Evolutionary conservation across 2,113 vertebrate genomes (phyloP).

Genomic region (Thymallus thymallus): DNA sequence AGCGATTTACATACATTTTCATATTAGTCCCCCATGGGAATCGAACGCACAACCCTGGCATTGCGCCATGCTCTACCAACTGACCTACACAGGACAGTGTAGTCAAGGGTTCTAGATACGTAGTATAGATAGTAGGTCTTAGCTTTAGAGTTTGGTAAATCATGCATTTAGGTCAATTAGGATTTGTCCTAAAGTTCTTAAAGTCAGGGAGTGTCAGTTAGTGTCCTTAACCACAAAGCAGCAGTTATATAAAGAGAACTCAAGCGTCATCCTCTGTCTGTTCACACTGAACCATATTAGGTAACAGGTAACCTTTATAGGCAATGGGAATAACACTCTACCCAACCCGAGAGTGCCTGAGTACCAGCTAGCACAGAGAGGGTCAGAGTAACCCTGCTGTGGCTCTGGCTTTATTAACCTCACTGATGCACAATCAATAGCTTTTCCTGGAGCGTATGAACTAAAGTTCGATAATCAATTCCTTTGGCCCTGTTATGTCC

Average conservation of each 20-base stretch:
- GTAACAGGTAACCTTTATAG: not conserved
- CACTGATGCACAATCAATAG: slow-evolving; percentile 26
- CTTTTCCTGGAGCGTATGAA: slow-evolving; percentile 7
- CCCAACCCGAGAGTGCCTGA: not conserved
- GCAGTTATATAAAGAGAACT: not conserved
- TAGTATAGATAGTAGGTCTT: too few species aligned
- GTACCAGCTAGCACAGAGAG: not conserved
- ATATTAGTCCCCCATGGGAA: too few species aligned
- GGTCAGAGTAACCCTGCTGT: not conserved
- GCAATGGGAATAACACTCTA: not conserved
- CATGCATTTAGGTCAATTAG: too few species aligned
- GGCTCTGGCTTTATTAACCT: slow-evolving; percentile 12
- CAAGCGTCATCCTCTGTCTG: not conserved
- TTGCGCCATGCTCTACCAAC: too few species aligned
- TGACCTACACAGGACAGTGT: too few species aligned
- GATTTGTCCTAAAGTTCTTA: too few species aligned
- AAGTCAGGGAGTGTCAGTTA: not conserved
- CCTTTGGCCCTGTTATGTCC: not conserved
- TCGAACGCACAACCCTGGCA: too few species aligned
- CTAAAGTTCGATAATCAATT: slow-evolving; percentile 6
- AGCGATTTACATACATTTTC: too few species aligned
- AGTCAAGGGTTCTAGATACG: too few species aligned
- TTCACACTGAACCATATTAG: not conserved
- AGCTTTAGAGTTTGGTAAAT: too few species aligned
- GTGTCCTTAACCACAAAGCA: not conserved